These are phyloP conservation scores for Streptopelia turtur DNA, from an alignment of 2,797 vertebrate species.

Conservation along the genomic window DNA sequence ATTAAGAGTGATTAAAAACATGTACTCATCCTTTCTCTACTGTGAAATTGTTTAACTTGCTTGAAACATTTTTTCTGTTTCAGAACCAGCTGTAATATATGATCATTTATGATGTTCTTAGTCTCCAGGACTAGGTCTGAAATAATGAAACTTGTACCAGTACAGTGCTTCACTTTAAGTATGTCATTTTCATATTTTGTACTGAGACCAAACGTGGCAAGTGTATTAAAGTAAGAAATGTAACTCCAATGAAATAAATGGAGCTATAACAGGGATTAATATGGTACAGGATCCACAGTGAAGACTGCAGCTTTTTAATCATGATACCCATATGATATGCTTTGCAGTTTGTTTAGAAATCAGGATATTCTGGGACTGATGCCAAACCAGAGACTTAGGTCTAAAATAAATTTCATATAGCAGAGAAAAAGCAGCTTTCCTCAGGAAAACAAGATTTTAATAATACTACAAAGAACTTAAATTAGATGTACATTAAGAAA, in stretches of 20 bases:
- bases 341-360: slow-evolving; percentile 57
- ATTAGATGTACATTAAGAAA: neutral
- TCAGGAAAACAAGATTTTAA: slow-evolving; percentile 19
- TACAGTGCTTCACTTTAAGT: neutral
- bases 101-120: neutral
- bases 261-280: neutral
- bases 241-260: neutral
- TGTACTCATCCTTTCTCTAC: neutral
- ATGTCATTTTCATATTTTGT: neutral
- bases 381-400: slow-evolving; percentile 46
- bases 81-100: neutral
- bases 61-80: neutral
- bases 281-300: neutral
- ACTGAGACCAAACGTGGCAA: neutral
- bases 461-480: neutral
- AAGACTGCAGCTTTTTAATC: slow-evolving; percentile 24
- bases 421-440: slow-evolving; percentile 16
- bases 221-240: neutral
- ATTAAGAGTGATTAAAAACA: neutral
- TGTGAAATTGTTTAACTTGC: neutral
- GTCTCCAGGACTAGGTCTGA: neutral
- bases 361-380: slow-evolving; percentile 42
- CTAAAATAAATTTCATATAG: slow-evolving; percentile 33
- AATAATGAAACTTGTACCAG: neutral
- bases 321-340: neutral